phyloP scores from a whole-genome alignment of 2,113 vertebrate species.

The Aspidoscelis tigris region DNA sequence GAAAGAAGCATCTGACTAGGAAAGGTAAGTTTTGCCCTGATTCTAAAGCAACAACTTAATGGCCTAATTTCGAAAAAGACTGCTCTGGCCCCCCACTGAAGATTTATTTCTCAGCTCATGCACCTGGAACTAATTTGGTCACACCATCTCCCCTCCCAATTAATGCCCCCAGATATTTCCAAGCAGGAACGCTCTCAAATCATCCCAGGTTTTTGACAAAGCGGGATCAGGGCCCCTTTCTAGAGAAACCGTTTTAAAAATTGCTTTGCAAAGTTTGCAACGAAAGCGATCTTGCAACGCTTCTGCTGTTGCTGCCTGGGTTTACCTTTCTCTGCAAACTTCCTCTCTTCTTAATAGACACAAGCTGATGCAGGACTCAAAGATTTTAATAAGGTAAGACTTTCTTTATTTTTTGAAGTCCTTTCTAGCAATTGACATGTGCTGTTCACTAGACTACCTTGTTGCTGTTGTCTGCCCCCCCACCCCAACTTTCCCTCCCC shows the following conservation, averaged over 20 bases:
- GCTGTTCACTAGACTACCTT: slow-evolving; percentile 80
- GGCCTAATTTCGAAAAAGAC: too few species aligned
- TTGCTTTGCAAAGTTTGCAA: slow-evolving; percentile 57
- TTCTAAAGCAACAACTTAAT: too few species aligned
- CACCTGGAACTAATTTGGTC: slow-evolving; percentile 77
- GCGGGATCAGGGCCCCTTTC: slow-evolving; percentile 45
- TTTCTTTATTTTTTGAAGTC: background rate
- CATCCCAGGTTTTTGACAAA: slow-evolving; percentile 57
- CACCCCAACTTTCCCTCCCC: slow-evolving; percentile 36
- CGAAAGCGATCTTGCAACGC: slow-evolving; percentile 16
- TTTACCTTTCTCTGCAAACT: slow-evolving; percentile 67
- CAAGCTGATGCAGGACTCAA: slow-evolving; percentile 68
- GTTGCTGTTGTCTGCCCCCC: slow-evolving; percentile 59
- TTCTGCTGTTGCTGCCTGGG: rapidly evolving
- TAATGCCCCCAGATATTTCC: slow-evolving; percentile 50
- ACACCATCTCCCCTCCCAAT: slow-evolving; percentile 25
- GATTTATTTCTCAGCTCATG: too few species aligned
- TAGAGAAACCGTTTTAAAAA: slow-evolving; percentile 52
- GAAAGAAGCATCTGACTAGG: too few species aligned
- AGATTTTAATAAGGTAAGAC: slow-evolving; percentile 66
- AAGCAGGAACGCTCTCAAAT: slow-evolving; percentile 60
- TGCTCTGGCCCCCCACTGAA: too few species aligned
- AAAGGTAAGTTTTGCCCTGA: too few species aligned
- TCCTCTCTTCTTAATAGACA: slow-evolving; percentile 70
- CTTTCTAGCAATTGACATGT: slow-evolving; percentile 68